phyloP scores from a whole-genome alignment of 2,888 invertebrate genomes.

The Pollenia griseotomentosa region DNA sequence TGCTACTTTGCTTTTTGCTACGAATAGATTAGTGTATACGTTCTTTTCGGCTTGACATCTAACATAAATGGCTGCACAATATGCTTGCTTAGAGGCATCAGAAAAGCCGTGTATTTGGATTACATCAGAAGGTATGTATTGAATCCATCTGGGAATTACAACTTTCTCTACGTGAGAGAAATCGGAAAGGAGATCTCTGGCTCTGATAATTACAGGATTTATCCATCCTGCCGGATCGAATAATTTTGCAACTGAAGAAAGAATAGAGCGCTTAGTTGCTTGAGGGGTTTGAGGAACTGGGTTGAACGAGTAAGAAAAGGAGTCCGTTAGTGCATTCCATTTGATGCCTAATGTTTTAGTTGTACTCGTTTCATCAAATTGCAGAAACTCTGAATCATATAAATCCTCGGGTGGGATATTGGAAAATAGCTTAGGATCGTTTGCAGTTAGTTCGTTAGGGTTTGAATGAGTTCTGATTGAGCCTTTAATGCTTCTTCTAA shows the following conservation, averaged over 20 bases:
- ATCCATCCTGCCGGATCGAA: neutral
- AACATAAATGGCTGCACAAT: neutral
- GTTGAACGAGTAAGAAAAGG: neutral
- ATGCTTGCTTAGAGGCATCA: neutral
- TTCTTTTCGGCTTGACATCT: too few species aligned
- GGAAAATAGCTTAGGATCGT: constrained; percentile 13
- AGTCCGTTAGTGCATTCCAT: neutral
- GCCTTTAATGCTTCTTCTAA: neutral
- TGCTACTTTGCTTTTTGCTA: constrained; percentile 1
- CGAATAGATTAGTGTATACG: neutral
- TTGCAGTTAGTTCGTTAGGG: constrained; percentile 31
- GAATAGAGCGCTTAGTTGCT: neutral
- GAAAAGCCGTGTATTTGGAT: neutral
- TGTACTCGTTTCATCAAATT: constrained; percentile 16
- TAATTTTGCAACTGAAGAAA: neutral
- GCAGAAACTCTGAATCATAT: constrained; percentile 36
- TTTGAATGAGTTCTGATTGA: neutral
- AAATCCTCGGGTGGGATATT: constrained; percentile 32
- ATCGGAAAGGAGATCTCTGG: neutral
- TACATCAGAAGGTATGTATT: too few species aligned
- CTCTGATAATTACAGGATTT: neutral
- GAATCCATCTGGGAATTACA: too few species aligned
- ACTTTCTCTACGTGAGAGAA: too few species aligned
- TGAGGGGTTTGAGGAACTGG: neutral
- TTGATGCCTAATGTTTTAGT: constrained; percentile 37